A percentile compares a stretch with the other conserved stretches of the same genome.
Conservation (phyloP, 1,140 invertebrate species). For the Hesperophylax magnus region DNA sequence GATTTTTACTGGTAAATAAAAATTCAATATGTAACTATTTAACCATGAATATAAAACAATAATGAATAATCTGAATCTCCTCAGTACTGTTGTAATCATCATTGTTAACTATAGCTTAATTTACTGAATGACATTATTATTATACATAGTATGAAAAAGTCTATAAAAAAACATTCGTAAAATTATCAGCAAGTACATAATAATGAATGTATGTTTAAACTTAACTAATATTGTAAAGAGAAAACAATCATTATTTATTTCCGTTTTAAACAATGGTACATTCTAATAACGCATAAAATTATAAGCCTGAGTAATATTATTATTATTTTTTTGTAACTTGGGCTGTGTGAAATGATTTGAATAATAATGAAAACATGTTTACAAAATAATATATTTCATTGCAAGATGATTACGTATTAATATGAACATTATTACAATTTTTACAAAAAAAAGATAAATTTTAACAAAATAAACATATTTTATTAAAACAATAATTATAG, state of each 20-base stretch:
- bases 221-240: not conserved
- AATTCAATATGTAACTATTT: not conserved
- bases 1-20: not conserved
- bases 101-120: not conserved
- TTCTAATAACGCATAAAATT: not conserved
- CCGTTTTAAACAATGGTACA: not conserved
- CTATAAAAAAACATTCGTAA: conserved; percentile 6
- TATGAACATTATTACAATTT: conserved; percentile 3
- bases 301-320: not conserved
- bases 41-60: not conserved
- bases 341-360: not conserved
- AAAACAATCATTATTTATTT: conserved; percentile 2
- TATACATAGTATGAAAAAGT: not conserved
- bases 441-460: not conserved
- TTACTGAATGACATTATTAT: not conserved
- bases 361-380: not conserved
- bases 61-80: not conserved
- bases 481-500: not conserved
- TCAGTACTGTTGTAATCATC: not conserved
- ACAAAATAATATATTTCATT: not conserved
- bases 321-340: not conserved
- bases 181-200: conserved; percentile 18
- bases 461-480: not conserved
- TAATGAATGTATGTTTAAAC: not conserved
- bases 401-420: not conserved